Evolutionary conservation across 2,888 invertebrate species (phyloP).

Genomic region (Mantis religiosa): DNA sequence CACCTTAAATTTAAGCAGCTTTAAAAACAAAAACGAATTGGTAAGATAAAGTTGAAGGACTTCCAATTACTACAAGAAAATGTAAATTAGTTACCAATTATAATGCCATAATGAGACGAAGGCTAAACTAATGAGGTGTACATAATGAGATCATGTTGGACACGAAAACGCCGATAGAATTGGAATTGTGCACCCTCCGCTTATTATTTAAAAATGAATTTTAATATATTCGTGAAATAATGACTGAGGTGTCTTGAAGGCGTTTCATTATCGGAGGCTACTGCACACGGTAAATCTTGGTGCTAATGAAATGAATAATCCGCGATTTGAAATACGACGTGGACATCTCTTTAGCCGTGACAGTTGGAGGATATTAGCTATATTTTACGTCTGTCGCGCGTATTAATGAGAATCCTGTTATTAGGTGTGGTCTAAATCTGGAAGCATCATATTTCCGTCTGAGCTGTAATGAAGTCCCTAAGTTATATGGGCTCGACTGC

Average conservation of each 20-base stretch:
- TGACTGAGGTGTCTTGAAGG: neutral
- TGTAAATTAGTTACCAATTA: neutral
- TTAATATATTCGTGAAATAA: neutral
- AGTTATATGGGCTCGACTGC: neutral
- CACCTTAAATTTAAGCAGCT: too few species aligned
- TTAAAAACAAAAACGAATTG: too few species aligned
- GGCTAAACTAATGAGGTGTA: neutral
- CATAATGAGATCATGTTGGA: neutral
- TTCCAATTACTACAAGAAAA: neutral
- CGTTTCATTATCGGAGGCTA: neutral
- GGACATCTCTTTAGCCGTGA: neutral
- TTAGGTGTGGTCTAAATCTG: constrained; percentile 1
- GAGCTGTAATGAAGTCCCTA: neutral
- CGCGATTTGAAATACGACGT: neutral
- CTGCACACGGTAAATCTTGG: neutral
- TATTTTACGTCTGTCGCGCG: neutral
- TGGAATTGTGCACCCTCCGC: neutral
- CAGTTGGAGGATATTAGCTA: neutral
- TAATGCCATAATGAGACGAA: neutral
- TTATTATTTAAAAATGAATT: neutral
- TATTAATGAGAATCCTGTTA: neutral
- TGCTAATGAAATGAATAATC: neutral
- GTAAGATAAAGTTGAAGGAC: neutral
- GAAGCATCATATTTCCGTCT: neutral
- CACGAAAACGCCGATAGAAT: neutral